Conservation (phyloP, 2,797 vertebrate genomes). For the Benthosema pterotum region DNA sequence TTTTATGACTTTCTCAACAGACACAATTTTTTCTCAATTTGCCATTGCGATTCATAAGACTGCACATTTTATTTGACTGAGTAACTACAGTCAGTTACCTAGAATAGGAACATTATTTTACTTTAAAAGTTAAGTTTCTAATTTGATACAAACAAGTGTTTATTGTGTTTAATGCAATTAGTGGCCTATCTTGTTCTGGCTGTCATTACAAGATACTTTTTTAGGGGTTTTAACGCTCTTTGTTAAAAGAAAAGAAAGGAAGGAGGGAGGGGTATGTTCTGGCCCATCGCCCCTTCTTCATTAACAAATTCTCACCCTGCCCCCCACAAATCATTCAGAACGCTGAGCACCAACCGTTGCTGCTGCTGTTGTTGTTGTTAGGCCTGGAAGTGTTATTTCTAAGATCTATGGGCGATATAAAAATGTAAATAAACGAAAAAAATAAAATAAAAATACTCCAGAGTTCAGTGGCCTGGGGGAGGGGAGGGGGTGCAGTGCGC, state of each 20-base stretch:
- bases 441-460: too few relatives aligned
- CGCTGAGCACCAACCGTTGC: background rate
- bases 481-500: too few relatives aligned
- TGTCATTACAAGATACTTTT: conserved; percentile 28
- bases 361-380: too few relatives aligned
- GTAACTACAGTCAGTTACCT: too few relatives aligned
- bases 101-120: too few relatives aligned
- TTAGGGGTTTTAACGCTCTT: conserved; percentile 63
- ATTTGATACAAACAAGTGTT: too few relatives aligned
- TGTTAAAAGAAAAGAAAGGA: conserved; percentile 55
- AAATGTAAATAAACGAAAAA: too few relatives aligned
- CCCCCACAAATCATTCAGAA: background rate
- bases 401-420: background rate
- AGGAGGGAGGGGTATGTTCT: background rate
- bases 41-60: background rate
- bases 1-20: conserved; percentile 44
- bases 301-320: conserved; percentile 14
- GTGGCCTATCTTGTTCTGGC: conserved; percentile 1
- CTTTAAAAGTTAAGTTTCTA: too few relatives aligned
- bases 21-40: conserved; percentile 41
- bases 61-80: too few relatives aligned
- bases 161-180: too few relatives aligned
- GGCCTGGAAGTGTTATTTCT: background rate
- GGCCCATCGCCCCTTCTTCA: conserved; percentile 42
- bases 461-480: too few relatives aligned